Conservation (phyloP, 2,888 invertebrate genomes). For the Athalia circularis region DNA sequence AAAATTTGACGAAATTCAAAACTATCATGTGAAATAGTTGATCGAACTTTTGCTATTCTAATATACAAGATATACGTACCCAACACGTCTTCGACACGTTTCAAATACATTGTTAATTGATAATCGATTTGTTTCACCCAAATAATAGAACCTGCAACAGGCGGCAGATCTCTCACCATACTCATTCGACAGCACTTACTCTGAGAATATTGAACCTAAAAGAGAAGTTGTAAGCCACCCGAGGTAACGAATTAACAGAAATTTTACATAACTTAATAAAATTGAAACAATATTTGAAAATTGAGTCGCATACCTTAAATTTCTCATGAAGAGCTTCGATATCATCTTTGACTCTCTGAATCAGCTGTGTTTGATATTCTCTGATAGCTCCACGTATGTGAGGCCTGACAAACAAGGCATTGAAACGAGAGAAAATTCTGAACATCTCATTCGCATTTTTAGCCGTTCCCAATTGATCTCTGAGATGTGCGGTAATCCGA, state of each 20-base stretch:
- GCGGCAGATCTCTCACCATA: slow-evolving; percentile 94
- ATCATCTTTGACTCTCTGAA: slow-evolving; percentile 99
- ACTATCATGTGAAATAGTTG: background rate
- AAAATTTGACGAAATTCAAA: background rate
- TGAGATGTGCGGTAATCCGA: slow-evolving; percentile 96
- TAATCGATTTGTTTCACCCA: slow-evolving; percentile 99
- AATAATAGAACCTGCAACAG: slow-evolving; percentile 98
- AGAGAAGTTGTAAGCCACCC: slow-evolving; percentile 45
- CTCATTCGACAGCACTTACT: slow-evolving; percentile 96
- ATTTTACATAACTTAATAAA: no score
- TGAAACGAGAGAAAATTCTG: slow-evolving; percentile 97
- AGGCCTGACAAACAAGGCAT: slow-evolving; percentile 98
- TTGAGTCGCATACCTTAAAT: slow-evolving; percentile 84
- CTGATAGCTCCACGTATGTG: slow-evolving; percentile 99
- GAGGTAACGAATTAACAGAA: no score
- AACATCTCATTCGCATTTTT: slow-evolving; percentile 99
- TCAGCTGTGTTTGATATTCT: slow-evolving; percentile 99
- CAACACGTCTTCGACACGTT: slow-evolving; percentile 98
- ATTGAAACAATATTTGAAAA: background rate
- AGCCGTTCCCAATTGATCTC: slow-evolving; percentile 98
- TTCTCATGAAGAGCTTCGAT: slow-evolving; percentile 98
- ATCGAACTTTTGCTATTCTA: slow-evolving; percentile 1
- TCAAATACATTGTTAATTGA: slow-evolving; percentile 95
- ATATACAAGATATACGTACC: slow-evolving; percentile 75
- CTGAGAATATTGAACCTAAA: slow-evolving; percentile 93